These are phyloP conservation scores for Archivesica marissinica DNA, from an alignment of 1,140 invertebrate genomes.

Conservation along the genomic window DNA sequence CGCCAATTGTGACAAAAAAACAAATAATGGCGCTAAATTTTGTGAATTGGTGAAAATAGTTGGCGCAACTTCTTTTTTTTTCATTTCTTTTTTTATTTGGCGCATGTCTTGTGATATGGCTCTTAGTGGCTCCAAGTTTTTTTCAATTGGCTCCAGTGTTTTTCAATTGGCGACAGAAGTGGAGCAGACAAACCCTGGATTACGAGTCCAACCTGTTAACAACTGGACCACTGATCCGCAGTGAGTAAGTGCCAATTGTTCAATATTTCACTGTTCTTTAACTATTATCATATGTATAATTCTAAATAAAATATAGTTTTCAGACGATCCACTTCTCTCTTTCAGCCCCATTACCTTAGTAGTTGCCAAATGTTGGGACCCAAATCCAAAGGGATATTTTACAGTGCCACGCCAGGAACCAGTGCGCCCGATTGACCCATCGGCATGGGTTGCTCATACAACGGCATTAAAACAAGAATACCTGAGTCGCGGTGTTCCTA, in stretches of 20 bases:
- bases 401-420: constrained; percentile 97
- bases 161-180: too few species aligned
- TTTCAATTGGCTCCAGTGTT: too few species aligned
- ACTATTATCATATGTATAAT: background rate
- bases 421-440: constrained; percentile 98
- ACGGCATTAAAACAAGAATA: constrained; percentile 84
- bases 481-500: constrained; percentile 85
- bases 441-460: constrained; percentile 99
- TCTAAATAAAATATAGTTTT: background rate
- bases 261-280: background rate
- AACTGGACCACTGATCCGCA: background rate
- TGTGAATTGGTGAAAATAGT: too few species aligned
- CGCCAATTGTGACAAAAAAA: too few species aligned
- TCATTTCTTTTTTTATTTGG: too few species aligned
- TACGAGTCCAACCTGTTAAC: too few species aligned
- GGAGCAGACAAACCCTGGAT: too few species aligned
- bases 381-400: constrained; percentile 94
- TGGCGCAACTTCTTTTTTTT: too few species aligned
- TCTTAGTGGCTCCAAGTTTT: background rate
- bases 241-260: background rate
- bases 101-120: too few species aligned
- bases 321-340: too few species aligned
- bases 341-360: constrained; percentile 83
- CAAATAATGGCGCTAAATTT: too few species aligned
- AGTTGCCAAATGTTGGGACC: constrained; percentile 92